Conservation (phyloP, 2,888 invertebrate species). For the Dione juno region DNA sequence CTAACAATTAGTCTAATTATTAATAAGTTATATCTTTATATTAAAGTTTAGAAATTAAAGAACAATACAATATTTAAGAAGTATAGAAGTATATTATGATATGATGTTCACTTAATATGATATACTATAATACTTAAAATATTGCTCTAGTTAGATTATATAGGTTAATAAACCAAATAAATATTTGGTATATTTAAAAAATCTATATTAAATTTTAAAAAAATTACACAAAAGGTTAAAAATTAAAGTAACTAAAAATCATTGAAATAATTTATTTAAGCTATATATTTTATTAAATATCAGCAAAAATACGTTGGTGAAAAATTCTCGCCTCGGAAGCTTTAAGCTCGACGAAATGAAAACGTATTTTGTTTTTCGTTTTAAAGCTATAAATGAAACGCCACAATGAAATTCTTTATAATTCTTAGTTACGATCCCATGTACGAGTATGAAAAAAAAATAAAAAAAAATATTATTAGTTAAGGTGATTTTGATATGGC, state of each 20-base stretch:
- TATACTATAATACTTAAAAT: no score
- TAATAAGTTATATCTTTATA: no score
- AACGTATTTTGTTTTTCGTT: slow-evolving; percentile 13
- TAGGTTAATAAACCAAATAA: no score
- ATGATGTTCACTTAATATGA: no score
- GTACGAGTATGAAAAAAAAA: background rate
- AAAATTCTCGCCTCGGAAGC: slow-evolving; percentile 9
- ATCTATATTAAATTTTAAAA: no score
- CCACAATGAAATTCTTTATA: slow-evolving; percentile 15
- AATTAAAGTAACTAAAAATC: background rate
- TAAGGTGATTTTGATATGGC: slow-evolving; percentile 3
- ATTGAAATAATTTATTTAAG: background rate
- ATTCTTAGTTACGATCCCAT: slow-evolving; percentile 19
- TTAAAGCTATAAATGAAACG: slow-evolving; percentile 22
- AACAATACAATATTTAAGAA: no score
- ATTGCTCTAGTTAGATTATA: no score
- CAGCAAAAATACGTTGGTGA: background rate
- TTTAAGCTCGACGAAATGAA: slow-evolving; percentile 15
- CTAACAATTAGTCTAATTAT: no score
- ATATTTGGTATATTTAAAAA: no score
- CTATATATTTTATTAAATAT: background rate
- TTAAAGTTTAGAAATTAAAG: no score
- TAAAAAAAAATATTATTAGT: background rate
- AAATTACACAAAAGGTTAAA: background rate
- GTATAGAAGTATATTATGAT: no score